Evolutionary conservation across 2,888 invertebrate species (phyloP), one percentile per base, ranked within the genome.

Genomic region (Elysia crispata): DNA sequence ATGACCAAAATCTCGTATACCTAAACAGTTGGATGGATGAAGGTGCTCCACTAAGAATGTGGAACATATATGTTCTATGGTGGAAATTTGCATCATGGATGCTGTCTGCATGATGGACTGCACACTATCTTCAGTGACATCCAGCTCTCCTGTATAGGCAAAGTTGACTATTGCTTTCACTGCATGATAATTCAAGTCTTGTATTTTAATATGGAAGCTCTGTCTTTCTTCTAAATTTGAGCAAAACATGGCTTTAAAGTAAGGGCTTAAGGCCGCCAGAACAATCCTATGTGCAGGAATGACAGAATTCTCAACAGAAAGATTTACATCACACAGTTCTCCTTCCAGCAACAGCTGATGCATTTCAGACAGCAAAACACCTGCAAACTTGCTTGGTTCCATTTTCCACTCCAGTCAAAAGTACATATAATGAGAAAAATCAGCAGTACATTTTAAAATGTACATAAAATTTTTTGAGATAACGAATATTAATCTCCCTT

Each of bases 161-260:
- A 81, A 83, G 31, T 83, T 77, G 6, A 81, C 70, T 15, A 83
- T 80, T 67, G 76, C 67, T 64, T 72, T 33, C 0, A 83, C 66
- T 33, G 81, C 78, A 20, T 33, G 33, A 25, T 60, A 60, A 64
- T 31, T 80, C 20, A 83, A 75, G 23, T 80, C 83, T 30, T 81
- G 81, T 25, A 83, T 83, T 11, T 57, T 74, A 23, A 83, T 76
- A 41, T 69, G 49, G 70, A 77, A 76, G 50, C 74, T 76, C 18
- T 78, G 70, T 5, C 81, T 83, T 54, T 83, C 83, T 50, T 80
- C 54, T 5, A 83, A 74, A n/a, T 81, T 81, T 25, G 83, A 83
- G 25, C 83, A 83, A 57, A 83, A 83, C 83, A 83, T 83, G n/a
- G 83, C 83, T 76, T 80, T 79, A 66, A 83, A 83, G 33, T 83